A percentile compares a stretch with the other conserved stretches of the same genome.
These are phyloP conservation scores for Crypturellus tataupa DNA, from an alignment of 2,797 vertebrate genomes.

Conservation along the genomic window DNA sequence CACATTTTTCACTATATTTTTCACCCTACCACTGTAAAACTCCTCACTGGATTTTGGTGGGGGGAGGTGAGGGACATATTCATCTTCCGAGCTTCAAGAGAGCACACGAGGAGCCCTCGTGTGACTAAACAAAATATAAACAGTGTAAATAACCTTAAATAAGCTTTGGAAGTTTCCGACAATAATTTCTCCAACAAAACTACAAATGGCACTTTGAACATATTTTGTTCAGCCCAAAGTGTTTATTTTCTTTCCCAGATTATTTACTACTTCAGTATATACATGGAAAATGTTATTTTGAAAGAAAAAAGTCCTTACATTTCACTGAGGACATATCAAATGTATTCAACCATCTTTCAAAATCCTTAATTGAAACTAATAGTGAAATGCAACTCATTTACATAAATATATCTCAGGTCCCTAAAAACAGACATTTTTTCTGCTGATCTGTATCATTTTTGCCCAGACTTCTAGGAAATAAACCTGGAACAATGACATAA, in stretches of 20 bases:
- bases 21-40: not conserved
- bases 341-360: not conserved
- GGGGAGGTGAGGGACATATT: too few relatives aligned
- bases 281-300: not conserved
- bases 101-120: not conserved
- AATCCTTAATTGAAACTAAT: not conserved
- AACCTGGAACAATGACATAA: not conserved
- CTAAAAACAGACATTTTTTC: not conserved
- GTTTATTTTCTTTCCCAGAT: not conserved
- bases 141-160: not conserved
- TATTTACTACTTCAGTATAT: conserved; percentile 8
- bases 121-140: not conserved
- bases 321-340: not conserved
- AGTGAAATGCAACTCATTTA: not conserved
- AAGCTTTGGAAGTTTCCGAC: not conserved
- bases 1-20: fast-evolving
- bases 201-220: not conserved
- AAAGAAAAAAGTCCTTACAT: conserved; percentile 25
- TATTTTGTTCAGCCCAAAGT: not conserved
- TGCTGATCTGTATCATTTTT: not conserved
- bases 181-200: not conserved
- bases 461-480: not conserved
- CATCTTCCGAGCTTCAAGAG: not conserved
- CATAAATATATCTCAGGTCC: not conserved
- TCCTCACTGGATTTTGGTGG: not conserved